These are phyloP conservation scores for Pristiophorus japonicus DNA, from an alignment of 2,113 vertebrate species.

Conservation along the genomic window DNA sequence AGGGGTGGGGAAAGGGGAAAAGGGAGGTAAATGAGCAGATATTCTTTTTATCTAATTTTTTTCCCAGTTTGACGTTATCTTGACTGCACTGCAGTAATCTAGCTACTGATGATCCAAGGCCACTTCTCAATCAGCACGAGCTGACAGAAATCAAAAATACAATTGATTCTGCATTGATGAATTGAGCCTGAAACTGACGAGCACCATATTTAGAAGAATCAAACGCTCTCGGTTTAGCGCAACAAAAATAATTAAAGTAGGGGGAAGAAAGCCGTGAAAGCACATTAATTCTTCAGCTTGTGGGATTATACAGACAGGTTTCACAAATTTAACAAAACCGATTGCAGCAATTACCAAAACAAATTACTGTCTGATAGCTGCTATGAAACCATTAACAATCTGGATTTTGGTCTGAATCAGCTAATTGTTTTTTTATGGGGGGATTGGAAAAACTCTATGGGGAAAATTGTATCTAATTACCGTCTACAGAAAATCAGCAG, in stretches of 20 bases:
- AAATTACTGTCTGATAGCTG: slow-evolving; percentile 30
- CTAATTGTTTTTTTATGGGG: slow-evolving; percentile 38
- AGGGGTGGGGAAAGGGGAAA: not conserved
- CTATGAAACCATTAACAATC: slow-evolving; percentile 37
- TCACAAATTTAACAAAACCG: slow-evolving; percentile 36
- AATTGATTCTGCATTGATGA: slow-evolving; percentile 18
- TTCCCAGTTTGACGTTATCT: not conserved
- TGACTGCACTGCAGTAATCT: not conserved
- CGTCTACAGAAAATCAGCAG: slow-evolving; percentile 31
- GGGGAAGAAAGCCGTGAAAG: slow-evolving; percentile 25
- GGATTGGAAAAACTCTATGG: slow-evolving; percentile 32
- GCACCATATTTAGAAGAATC: not conserved
- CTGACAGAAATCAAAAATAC: not conserved
- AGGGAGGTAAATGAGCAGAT: not conserved
- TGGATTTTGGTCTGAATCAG: slow-evolving; percentile 38
- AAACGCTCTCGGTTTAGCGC: slow-evolving; percentile 24
- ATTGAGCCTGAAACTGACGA: slow-evolving; percentile 2
- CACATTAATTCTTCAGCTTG: slow-evolving; percentile 32
- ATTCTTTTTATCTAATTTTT: not conserved
- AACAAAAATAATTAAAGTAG: slow-evolving; percentile 34
- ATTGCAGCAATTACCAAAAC: slow-evolving; percentile 37
- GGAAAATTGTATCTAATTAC: slow-evolving; percentile 36
- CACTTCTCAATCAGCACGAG: not conserved
- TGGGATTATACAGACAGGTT: slow-evolving; percentile 33
- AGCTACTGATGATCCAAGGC: not conserved